Percentiles rank a stretch among this genome's conserved stretches.
Conservation (phyloP, 2,888 invertebrate species). For the Megalurothrips usitatus region DNA sequence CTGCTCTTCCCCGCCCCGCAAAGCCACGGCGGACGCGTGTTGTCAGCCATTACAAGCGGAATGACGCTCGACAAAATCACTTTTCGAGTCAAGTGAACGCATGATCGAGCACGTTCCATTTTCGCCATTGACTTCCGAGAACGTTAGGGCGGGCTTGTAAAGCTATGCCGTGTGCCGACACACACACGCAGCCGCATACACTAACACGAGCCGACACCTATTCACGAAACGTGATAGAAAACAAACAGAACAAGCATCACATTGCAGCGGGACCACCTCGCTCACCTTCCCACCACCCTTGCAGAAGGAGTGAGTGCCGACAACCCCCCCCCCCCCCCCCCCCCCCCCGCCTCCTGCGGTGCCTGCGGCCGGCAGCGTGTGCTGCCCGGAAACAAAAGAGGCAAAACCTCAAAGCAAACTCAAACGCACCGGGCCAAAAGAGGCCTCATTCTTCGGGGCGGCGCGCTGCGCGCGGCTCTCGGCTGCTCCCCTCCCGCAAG, state of each 20-base stretch:
- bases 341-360: not conserved
- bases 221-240: slow-evolving; percentile 23
- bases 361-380: not conserved
- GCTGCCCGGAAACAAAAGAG: not conserved
- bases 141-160: not conserved
- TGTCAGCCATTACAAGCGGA: no score
- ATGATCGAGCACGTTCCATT: no score
- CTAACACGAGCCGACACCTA: slow-evolving; percentile 20
- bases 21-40: no score
- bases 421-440: slow-evolving; percentile 10
- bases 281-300: not conserved
- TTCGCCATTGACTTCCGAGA: not conserved
- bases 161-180: not conserved
- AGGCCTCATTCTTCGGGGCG: slow-evolving; percentile 3
- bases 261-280: not conserved
- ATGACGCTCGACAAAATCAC: no score
- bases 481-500: not conserved
- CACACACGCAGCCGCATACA: not conserved
- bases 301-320: not conserved
- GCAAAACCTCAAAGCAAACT: slow-evolving; percentile 2
- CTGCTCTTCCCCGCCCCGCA: no score
- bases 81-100: no score
- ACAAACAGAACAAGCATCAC: slow-evolving; percentile 13
- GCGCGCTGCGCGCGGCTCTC: no score
- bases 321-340: not conserved